Percentiles rank a stretch among this genome's conserved stretches.
These are phyloP conservation scores for Gymnarchus niloticus DNA, from an alignment of 2,113 vertebrate species.

Conservation along the genomic window DNA sequence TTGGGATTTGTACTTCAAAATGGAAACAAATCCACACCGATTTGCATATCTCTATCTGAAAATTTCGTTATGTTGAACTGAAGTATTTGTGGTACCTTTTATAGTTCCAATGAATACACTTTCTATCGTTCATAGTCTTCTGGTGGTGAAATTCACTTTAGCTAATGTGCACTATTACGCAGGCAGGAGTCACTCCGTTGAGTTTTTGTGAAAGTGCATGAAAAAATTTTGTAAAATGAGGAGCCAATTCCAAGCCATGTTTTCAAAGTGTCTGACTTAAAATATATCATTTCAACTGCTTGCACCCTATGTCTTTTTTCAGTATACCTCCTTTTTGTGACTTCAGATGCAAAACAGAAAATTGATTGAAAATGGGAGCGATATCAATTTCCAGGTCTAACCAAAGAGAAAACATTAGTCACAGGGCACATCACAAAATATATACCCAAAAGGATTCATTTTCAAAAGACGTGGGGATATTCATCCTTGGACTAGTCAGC, in stretches of 20 bases:
- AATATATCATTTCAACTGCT: background rate
- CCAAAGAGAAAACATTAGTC: conserved; percentile 36
- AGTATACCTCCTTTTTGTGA: background rate
- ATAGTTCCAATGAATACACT: background rate
- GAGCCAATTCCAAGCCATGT: background rate
- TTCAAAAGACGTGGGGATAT: conserved; percentile 41
- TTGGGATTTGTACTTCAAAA: background rate
- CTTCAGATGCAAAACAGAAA: conserved; percentile 22
- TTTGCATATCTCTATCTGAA: background rate
- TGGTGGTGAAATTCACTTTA: background rate
- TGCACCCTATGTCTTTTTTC: background rate
- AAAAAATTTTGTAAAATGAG: too few relatives aligned
- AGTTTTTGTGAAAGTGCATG: background rate
- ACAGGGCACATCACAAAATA: conserved; percentile 44
- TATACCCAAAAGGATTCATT: conserved; percentile 49
- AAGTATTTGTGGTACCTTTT: background rate
- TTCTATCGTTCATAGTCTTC: background rate
- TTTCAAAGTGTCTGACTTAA: background rate
- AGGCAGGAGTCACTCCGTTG: background rate
- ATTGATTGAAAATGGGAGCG: conserved; percentile 17
- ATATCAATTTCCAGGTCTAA: conserved; percentile 25
- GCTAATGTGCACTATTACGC: background rate
- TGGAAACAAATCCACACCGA: background rate
- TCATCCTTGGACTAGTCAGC: conserved; percentile 39
- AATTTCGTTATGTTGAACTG: background rate